These are phyloP conservation scores for Plutomurus gul DNA, from an alignment of 1,140 invertebrate species.

Conservation along the genomic window DNA sequence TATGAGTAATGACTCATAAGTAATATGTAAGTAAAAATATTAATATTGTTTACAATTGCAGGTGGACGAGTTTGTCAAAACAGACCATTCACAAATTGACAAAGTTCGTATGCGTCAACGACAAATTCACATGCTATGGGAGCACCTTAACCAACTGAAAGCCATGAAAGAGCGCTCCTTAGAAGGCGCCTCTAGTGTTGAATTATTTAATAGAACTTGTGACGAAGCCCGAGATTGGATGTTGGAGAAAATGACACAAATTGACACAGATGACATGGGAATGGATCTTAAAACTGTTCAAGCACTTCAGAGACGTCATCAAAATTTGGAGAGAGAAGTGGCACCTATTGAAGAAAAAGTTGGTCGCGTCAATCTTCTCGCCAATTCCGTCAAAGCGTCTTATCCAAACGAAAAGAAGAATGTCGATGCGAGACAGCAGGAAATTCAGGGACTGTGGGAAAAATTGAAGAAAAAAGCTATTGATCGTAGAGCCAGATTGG, in stretches of 20 bases:
- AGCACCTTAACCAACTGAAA: constrained; percentile 84
- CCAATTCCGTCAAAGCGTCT: constrained; percentile 81
- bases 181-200: constrained; percentile 86
- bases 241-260: constrained; percentile 84
- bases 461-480: constrained; percentile 80
- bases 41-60: constrained; percentile 71
- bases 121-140: constrained; percentile 86
- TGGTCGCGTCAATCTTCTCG: constrained; percentile 76
- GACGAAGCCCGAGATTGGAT: constrained; percentile 94
- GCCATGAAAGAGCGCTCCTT: constrained; percentile 87
- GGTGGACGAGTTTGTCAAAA: constrained; percentile 81
- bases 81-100: constrained; percentile 85
- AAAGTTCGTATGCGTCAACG: constrained; percentile 79
- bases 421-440: constrained; percentile 80
- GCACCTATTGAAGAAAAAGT: constrained; percentile 89
- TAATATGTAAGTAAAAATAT: neutral
- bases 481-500: constrained; percentile 76
- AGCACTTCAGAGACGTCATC: constrained; percentile 83
- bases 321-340: constrained; percentile 86
- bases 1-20: neutral
- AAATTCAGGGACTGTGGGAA: constrained; percentile 86
- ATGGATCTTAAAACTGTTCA: constrained; percentile 85
- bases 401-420: constrained; percentile 88
- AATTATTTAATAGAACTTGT: constrained; percentile 90
- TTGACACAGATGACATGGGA: constrained; percentile 75